Conservation (phyloP, 2,888 invertebrate species). For the Latheticus oryzae region DNA sequence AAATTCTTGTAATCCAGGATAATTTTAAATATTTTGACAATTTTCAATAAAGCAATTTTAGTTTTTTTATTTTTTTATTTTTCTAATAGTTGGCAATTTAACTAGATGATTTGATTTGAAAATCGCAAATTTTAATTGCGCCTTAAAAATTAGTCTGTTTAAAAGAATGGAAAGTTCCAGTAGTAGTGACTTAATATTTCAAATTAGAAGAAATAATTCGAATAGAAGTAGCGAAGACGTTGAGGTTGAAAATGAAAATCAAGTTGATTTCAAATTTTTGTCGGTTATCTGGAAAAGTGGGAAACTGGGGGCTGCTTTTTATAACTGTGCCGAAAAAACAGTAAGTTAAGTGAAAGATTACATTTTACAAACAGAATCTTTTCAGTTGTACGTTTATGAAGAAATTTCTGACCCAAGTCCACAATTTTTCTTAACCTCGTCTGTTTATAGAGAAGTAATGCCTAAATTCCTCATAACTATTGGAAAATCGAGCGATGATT, state of each 20-base stretch:
- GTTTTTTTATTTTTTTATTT: no score
- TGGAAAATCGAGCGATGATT: conserved; percentile 68
- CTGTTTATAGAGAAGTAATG: conserved; percentile 71
- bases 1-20: neutral
- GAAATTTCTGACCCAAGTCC: conserved; percentile 76
- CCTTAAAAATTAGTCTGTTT: no score
- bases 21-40: conserved; percentile 11
- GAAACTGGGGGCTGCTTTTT: conserved; percentile 80
- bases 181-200: no score
- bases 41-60: neutral
- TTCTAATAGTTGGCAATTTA: no score
- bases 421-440: conserved; percentile 71
- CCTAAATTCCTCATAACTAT: conserved; percentile 71
- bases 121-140: no score
- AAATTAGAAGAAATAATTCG: no score
- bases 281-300: conserved; percentile 75
- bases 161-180: no score
- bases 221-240: no score
- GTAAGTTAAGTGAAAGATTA: conserved; percentile 58
- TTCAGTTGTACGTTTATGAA: conserved; percentile 73
- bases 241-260: conserved; percentile 33
- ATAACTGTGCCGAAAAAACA: conserved; percentile 74
- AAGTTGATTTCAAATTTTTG: conserved; percentile 74
- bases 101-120: no score
- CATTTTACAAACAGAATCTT: conserved; percentile 14